These are phyloP conservation scores for Oryctolagus cuniculus DNA, from an alignment of 2,113 vertebrate genomes.

Conservation along the genomic window mOryCun1.1 NC_091435.1:13494001-13494500, in stretches of 20 bases:
- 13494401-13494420: too few relatives aligned
- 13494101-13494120: rapidly evolving
- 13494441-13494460: too few relatives aligned
- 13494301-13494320: neutral
- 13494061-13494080: neutral
- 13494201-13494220: neutral
- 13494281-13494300: neutral
- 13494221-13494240: neutral
- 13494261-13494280: neutral
- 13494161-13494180: neutral
- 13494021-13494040: too few relatives aligned
- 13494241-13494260: neutral
- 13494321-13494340: neutral
- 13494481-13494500: too few relatives aligned
- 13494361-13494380: too few relatives aligned
- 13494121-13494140: rapidly evolving
- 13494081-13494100: neutral
- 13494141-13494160: neutral
- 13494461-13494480: too few relatives aligned
- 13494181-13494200: neutral
- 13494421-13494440: too few relatives aligned
- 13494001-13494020: neutral
- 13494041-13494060: neutral
- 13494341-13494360: neutral
- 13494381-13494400: too few relatives aligned